Evolutionary conservation across 2,113 vertebrate species (phyloP).

Genomic region (Cynopterus brachyotis): DNA sequence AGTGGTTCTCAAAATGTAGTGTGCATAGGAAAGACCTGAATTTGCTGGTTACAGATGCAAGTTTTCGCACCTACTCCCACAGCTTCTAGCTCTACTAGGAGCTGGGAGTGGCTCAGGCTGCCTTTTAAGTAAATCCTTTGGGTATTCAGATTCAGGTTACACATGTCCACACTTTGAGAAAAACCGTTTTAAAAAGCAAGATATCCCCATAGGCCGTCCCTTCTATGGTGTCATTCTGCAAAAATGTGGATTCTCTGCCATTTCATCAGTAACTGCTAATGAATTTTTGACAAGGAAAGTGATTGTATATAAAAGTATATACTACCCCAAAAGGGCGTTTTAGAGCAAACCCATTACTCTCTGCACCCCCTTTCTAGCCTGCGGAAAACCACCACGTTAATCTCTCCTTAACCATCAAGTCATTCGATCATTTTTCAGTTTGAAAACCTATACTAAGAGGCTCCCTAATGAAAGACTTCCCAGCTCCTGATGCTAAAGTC

Average conservation of each 20-base stretch:
- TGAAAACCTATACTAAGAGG: not conserved
- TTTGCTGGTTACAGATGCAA: not conserved
- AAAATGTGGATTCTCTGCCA: not conserved
- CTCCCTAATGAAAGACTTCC: not conserved
- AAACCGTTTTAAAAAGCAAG: not conserved
- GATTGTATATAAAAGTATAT: not conserved
- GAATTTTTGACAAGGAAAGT: not conserved
- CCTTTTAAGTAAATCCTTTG: not conserved
- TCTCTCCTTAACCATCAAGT: not conserved
- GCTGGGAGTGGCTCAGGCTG: not conserved
- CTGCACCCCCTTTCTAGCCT: not conserved
- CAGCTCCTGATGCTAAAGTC: not conserved
- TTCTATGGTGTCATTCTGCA: no score
- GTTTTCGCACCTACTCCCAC: not conserved
- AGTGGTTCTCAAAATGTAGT: not conserved
- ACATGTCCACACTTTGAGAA: not conserved
- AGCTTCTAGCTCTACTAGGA: not conserved
- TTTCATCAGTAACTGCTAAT: not conserved
- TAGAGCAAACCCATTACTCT: not conserved
- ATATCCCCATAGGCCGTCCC: no score
- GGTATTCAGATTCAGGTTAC: not conserved
- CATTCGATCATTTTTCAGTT: not conserved
- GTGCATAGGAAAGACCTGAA: not conserved
- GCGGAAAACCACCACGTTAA: not conserved
- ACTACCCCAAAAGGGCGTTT: not conserved